These are phyloP conservation scores for Styela plicata DNA, from an alignment of 23 tunicate genomes.

Conservation along the genomic window DNA sequence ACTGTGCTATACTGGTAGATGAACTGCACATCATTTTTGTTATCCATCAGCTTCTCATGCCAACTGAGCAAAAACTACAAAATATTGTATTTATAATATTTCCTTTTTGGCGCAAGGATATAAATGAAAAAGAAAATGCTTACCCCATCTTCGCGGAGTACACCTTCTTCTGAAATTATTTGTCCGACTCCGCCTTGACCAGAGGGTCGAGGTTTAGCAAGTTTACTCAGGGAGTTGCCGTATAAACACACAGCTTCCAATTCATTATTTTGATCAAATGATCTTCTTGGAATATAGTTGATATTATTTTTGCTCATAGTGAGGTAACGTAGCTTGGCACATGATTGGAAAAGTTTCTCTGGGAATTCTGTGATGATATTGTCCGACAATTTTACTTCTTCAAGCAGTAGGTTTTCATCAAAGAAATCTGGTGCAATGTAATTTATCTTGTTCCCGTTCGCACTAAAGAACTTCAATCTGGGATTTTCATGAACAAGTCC, in stretches of 20 bases:
- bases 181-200: background rate
- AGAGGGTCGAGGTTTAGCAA: conserved; percentile 23
- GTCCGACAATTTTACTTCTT: conserved; percentile 57
- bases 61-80: no score
- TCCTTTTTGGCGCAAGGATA: no score
- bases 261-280: conserved; percentile 34
- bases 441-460: conserved; percentile 37
- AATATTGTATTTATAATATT: no score
- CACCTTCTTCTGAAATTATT: background rate
- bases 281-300: conserved; percentile 34
- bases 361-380: conserved; percentile 37
- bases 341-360: background rate
- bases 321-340: conserved; percentile 7
- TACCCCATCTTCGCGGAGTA: background rate
- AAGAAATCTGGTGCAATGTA: conserved; percentile 44
- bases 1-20: no score
- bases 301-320: conserved; percentile 32
- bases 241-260: conserved; percentile 46
- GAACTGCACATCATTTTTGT: no score
- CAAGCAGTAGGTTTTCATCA: conserved; percentile 17
- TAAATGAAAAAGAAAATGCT: no score
- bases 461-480: conserved; percentile 44
- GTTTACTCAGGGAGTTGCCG: conserved; percentile 40
- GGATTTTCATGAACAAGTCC: conserved; percentile 32
- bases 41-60: no score